Evolutionary conservation across 2,888 invertebrate species (phyloP), one percentile per base, ranked within the genome.

Genomic region (Aproaerema taeniolella): DNA sequence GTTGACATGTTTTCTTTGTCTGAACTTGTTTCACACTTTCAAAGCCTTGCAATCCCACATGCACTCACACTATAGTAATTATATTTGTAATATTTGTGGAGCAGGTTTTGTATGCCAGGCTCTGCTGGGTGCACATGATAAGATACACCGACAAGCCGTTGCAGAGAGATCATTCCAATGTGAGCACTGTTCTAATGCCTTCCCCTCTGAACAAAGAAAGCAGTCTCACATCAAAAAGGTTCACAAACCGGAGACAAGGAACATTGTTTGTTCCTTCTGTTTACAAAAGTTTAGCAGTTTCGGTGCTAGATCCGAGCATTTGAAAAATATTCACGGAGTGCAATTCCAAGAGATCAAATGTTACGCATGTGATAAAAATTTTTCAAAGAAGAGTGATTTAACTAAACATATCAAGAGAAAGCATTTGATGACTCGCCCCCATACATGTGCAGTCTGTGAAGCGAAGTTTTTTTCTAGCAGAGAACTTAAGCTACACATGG

Each of bases 371-470:
- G 61, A 64, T 2, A 61, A 51, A 29, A 53, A 50, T 0, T 75
- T 68, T 16, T 43, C 42, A 2, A 50, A 48, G 1, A 52, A 58
- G 30, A 50, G 55, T 34, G 49, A 51, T 4, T 50, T 67, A 38
- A 49, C 53, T 1, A 41, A 52, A 3, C 78, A 78, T 24, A 61
- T 52, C 11, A 68, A 56, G 32, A 55, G 59, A 14, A 58, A 75
- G 2, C 86, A 86, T 38, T 55, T 85, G n/a, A 61, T 68, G 58
- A 61, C 68, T 35, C 55, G 66, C 8, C 50, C 63, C n/a, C 71
- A 73, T 28, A 61, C 63, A 2, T 88, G 88, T 31, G 50, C 61
- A 0, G 49, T 66, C 2, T 88, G 88, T 26, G 78, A 75, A 1
- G 81, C 70, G 51, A 54, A 55, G 0, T 77, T 75, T 43, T 69